These are phyloP conservation scores for Caenorhabditis sp. DNA, from an alignment of 2,888 invertebrate genomes.

Conservation along the genomic window DNA sequence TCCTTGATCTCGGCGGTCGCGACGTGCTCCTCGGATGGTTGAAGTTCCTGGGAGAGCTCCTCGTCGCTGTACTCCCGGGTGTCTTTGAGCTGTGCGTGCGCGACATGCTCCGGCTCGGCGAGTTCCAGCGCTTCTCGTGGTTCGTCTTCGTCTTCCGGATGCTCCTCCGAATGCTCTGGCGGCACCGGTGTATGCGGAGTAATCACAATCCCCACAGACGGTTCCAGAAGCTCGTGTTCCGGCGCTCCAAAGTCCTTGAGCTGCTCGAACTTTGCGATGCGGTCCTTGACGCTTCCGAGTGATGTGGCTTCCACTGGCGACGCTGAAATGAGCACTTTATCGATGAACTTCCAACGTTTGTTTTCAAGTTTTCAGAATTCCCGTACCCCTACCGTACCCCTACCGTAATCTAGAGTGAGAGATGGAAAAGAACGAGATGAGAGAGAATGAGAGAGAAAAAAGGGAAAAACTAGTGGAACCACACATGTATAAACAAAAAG, in stretches of 20 bases:
- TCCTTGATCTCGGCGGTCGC: conserved; percentile 51
- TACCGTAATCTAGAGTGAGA: background rate
- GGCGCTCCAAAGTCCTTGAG: conserved; percentile 44
- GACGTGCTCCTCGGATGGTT: conserved; percentile 56
- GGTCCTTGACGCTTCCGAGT: conserved; percentile 64
- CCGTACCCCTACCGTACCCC: background rate
- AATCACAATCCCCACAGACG: conserved; percentile 57
- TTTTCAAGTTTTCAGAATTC: too few relatives aligned
- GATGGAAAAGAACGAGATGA: background rate
- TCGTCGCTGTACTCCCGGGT: conserved; percentile 47
- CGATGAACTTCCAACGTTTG: background rate
- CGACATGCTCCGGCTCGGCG: conserved; percentile 57
- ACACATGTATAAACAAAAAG: conserved; percentile 4
- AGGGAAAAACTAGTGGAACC: background rate
- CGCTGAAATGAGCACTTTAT: conserved; percentile 48
- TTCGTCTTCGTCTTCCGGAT: conserved; percentile 41
- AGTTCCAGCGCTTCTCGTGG: conserved; percentile 57
- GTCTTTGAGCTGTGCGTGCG: conserved; percentile 57
- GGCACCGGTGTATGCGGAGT: conserved; percentile 61
- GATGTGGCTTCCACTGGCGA: conserved; percentile 66
- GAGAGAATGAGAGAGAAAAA: background rate
- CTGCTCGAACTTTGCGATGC: conserved; percentile 68
- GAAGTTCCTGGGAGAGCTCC: conserved; percentile 39
- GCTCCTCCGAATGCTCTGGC: conserved; percentile 56
- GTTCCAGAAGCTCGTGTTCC: conserved; percentile 16